Percentiles rank a stretch among this genome's conserved stretches.
These are phyloP conservation scores for Aptenodytes forsteri DNA, from an alignment of 2,113 vertebrate genomes.

Conservation along the genomic window DNA sequence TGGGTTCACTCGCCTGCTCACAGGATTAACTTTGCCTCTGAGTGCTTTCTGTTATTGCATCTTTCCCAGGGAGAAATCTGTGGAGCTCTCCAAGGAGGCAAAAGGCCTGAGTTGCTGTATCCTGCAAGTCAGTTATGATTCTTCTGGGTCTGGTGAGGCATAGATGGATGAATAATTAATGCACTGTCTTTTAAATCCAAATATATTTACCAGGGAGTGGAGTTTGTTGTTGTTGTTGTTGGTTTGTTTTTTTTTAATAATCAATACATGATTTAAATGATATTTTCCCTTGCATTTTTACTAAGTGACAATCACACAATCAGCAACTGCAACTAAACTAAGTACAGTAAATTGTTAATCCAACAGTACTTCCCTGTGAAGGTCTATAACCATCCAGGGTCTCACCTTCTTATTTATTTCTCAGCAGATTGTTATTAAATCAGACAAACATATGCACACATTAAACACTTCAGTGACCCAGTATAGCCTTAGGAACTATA, in stretches of 20 bases:
- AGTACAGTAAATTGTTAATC: background rate
- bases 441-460: background rate
- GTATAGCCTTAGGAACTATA: background rate
- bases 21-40: background rate
- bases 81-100: background rate
- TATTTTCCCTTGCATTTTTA: background rate
- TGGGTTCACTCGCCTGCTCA: background rate
- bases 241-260: background rate
- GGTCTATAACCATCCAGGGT: background rate
- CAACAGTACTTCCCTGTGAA: background rate
- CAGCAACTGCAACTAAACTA: background rate
- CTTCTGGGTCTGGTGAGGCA: background rate
- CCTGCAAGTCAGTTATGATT: background rate
- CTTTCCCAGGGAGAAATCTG: background rate
- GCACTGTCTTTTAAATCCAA: background rate
- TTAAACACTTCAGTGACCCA: constrained; percentile 5
- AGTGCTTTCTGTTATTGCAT: background rate
- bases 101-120: background rate
- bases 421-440: constrained; percentile 30
- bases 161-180: background rate
- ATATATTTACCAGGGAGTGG: background rate
- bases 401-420: background rate
- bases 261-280: background rate
- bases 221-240: background rate
- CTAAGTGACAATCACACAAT: background rate